phyloP scores from a whole-genome alignment of 2,113 vertebrate species.

The Tichodroma muraria region DNA sequence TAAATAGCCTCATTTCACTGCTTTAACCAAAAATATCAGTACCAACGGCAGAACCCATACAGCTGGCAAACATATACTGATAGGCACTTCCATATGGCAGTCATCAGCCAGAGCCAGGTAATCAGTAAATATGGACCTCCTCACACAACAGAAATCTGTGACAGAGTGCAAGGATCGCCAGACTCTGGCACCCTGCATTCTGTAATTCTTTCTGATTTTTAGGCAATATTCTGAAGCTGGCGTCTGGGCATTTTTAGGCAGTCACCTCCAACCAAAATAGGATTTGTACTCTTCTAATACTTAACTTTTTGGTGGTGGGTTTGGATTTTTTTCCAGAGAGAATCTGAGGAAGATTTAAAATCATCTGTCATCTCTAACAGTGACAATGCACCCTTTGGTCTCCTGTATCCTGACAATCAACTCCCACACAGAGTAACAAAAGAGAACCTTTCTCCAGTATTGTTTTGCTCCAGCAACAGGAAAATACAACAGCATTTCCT shows the following conservation, averaged over 20 bases:
- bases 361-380: neutral
- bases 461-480: neutral
- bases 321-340: neutral
- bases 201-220: neutral
- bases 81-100: neutral
- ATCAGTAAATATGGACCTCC: neutral
- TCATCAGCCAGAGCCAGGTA: neutral
- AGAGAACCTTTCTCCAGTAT: neutral
- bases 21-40: neutral
- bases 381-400: neutral
- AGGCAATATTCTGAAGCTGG: neutral
- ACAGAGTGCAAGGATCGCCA: accelerated
- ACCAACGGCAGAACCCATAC: neutral
- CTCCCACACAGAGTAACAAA: neutral
- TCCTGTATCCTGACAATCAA: neutral
- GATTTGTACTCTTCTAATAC: neutral
- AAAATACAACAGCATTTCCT: neutral
- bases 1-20: neutral
- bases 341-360: neutral
- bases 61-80: neutral
- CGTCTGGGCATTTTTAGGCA: neutral
- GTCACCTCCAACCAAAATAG: neutral
- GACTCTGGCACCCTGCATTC: neutral
- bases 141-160: neutral
- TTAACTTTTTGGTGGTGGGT: neutral